A percentile compares a stretch with the other conserved stretches of the same genome.
Conservation (phyloP, 1,140 invertebrate species). For the Micrasema longulum region DNA sequence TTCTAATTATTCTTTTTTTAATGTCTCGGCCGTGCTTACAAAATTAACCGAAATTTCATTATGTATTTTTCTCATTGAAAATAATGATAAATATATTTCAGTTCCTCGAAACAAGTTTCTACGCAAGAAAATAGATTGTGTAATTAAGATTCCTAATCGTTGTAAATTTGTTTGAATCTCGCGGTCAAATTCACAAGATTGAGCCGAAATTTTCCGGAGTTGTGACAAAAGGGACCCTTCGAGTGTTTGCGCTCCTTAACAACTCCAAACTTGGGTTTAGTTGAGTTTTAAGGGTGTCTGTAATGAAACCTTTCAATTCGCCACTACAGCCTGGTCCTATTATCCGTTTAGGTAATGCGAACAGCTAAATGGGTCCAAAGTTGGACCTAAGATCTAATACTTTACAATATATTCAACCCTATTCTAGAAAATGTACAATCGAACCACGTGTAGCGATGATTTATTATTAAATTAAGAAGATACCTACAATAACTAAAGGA, state of each 20-base stretch:
- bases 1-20: too few relatives aligned
- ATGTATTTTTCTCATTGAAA: too few relatives aligned
- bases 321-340: not conserved
- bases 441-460: too few relatives aligned
- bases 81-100: too few relatives aligned
- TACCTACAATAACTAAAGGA: too few relatives aligned
- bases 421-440: too few relatives aligned
- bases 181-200: slow-evolving; percentile 29
- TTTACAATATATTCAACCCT: too few relatives aligned
- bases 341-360: not conserved
- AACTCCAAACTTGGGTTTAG: slow-evolving; percentile 32
- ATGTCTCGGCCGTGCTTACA: too few relatives aligned
- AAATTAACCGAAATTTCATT: too few relatives aligned
- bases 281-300: slow-evolving; percentile 32
- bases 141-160: not conserved
- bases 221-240: slow-evolving; percentile 9
- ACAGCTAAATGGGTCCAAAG: not conserved
- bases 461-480: too few relatives aligned
- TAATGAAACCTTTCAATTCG: slow-evolving; percentile 36
- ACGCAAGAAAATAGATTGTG: too few relatives aligned
- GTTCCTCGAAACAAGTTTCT: too few relatives aligned
- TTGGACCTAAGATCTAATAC: not conserved
- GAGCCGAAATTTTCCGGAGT: slow-evolving; percentile 1
- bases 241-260: slow-evolving; percentile 27
- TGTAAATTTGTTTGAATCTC: slow-evolving; percentile 27